Evolutionary conservation across 2,888 invertebrate genomes (phyloP).

Genomic region (Philhelius pedissequus): DNA sequence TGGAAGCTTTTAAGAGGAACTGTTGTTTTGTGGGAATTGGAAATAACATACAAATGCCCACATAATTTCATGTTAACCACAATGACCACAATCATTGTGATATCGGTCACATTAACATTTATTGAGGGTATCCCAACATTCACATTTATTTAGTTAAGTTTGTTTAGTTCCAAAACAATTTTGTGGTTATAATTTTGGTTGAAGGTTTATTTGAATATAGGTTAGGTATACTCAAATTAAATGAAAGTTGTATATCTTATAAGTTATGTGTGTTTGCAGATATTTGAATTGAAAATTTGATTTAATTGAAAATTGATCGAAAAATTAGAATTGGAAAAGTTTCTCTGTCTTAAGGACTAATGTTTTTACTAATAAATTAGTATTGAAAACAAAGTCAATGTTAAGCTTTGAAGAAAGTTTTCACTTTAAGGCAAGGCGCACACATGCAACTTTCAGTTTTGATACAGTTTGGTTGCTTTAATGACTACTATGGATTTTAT

Average conservation of each 20-base stretch:
- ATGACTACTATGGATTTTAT: no score
- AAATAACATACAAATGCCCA: conserved; percentile 14
- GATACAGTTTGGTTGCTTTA: no score
- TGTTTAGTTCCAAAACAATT: neutral
- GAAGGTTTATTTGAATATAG: neutral
- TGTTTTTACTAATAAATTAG: no score
- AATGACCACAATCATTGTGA: conserved; percentile 45
- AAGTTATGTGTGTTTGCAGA: neutral
- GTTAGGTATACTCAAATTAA: neutral
- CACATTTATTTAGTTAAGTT: neutral
- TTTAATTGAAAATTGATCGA: neutral
- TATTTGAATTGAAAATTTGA: neutral
- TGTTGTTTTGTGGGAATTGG: conserved; percentile 7
- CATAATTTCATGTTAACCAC: conserved; percentile 8
- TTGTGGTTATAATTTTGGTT: neutral
- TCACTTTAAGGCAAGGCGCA: no score
- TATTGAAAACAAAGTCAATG: no score
- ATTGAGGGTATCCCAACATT: conserved; percentile 8
- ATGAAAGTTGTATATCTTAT: neutral
- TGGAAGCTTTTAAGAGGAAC: conserved; percentile 10
- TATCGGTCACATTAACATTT: conserved; percentile 41
- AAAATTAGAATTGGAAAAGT: neutral
- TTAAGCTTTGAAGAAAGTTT: no score
- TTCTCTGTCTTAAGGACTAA: no score
- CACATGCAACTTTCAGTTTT: no score